Evolutionary conservation across 2,888 invertebrate species (phyloP).

Genomic region (Torymus aiolomorphi): DNA sequence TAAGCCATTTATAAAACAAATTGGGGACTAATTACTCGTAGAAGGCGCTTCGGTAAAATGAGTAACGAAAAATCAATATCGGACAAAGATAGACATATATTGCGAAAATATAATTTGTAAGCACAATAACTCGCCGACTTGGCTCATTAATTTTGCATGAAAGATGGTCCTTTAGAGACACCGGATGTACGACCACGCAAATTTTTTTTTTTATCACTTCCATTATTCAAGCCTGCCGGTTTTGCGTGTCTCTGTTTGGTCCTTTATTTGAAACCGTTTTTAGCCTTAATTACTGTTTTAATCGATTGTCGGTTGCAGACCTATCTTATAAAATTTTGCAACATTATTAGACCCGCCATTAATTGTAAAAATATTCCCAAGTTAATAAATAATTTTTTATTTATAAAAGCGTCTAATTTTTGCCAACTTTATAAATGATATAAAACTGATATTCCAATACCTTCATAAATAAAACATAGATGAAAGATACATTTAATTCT

Average conservation of each 20-base stretch:
- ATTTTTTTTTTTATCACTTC: neutral
- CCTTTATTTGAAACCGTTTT: no score
- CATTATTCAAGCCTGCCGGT: neutral
- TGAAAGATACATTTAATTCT: no score
- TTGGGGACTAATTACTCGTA: neutral
- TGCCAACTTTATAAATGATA: no score
- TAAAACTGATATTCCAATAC: no score
- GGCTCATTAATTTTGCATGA: conserved; percentile 34
- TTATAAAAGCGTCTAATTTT: no score
- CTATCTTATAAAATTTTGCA: no score
- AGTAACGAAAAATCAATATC: conserved; percentile 33
- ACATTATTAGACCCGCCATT: no score
- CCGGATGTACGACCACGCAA: conserved; percentile 26
- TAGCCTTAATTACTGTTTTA: no score
- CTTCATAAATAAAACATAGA: no score
- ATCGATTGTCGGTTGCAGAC: no score
- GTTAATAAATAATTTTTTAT: no score
- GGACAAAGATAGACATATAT: conserved; percentile 15
- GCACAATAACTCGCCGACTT: neutral
- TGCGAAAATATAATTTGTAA: neutral
- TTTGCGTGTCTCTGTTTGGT: neutral
- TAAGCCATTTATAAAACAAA: neutral
- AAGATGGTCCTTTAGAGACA: conserved; percentile 26
- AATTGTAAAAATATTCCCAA: no score
- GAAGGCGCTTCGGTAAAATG: neutral